A percentile compares a stretch with the other conserved stretches of the same genome.
phyloP scores from a whole-genome alignment of 2,797 vertebrate species.

The Melanotaenia boesemani region DNA sequence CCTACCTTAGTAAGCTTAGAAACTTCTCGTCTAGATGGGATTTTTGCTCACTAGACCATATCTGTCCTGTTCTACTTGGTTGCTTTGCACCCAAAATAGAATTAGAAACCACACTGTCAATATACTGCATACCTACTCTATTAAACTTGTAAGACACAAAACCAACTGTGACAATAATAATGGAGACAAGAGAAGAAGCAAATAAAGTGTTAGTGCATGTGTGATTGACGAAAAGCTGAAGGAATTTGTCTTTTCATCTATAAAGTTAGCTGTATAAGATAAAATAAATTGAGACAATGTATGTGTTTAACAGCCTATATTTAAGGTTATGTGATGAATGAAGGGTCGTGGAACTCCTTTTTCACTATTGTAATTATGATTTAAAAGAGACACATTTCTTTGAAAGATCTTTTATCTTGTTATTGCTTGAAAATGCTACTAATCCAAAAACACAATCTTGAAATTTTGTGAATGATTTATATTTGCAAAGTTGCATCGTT shows the following conservation, averaged over 20 bases:
- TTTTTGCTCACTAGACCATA: slow-evolving; percentile 50
- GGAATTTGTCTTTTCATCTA: background rate
- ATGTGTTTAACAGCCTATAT: no score
- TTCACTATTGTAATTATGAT: background rate
- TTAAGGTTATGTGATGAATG: background rate
- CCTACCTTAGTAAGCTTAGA: slow-evolving; percentile 29
- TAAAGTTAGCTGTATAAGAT: background rate
- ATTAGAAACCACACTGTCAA: slow-evolving; percentile 61
- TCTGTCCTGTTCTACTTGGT: slow-evolving; percentile 52
- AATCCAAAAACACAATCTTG: no score
- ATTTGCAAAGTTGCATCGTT: no score
- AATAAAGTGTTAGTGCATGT: background rate
- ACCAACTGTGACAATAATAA: slow-evolving; percentile 31
- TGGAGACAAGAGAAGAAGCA: slow-evolving; percentile 5
- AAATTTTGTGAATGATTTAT: no score
- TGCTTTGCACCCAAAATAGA: slow-evolving; percentile 53
- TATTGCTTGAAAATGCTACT: no score
- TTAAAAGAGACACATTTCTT: background rate
- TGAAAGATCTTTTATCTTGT: no score
- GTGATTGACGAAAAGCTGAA: background rate
- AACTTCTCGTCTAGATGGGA: slow-evolving; percentile 45
- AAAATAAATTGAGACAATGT: background rate
- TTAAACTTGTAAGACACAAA: slow-evolving; percentile 46
- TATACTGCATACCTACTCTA: slow-evolving; percentile 38
- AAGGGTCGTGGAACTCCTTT: background rate